Conservation (phyloP, 2,797 vertebrate genomes). For the Euthynnus affinis region DNA sequence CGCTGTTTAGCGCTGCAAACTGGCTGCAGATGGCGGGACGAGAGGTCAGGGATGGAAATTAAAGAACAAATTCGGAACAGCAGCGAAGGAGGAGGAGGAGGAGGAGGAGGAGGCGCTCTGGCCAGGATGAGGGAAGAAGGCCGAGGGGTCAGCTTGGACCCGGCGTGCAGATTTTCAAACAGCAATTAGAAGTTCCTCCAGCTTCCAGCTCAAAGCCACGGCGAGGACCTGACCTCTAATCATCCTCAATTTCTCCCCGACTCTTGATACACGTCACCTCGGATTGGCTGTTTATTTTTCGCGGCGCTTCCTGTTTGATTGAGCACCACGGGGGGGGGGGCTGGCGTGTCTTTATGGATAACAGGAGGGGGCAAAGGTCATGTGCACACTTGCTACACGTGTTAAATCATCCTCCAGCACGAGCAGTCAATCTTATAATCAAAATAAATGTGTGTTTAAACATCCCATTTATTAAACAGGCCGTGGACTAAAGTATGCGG, state of each 20-base stretch:
- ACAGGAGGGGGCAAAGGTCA: slow-evolving; percentile 57
- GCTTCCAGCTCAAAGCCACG: slow-evolving; percentile 59
- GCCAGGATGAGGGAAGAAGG: slow-evolving; percentile 25
- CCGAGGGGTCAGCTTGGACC: slow-evolving; percentile 51
- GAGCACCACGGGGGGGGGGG: slow-evolving; percentile 43
- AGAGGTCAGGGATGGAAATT: slow-evolving; percentile 79
- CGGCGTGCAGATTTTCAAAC: slow-evolving; percentile 58
- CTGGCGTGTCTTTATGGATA: slow-evolving; percentile 57
- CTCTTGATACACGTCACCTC: slow-evolving; percentile 51
- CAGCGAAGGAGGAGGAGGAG: slow-evolving; percentile 47
- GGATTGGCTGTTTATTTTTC: slow-evolving; percentile 76
- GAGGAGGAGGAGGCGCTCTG: slow-evolving; percentile 29
- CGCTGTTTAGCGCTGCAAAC: slow-evolving; percentile 60
- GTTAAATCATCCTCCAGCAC: slow-evolving; percentile 8
- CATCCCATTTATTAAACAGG: neutral
- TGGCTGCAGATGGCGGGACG: slow-evolving; percentile 70
- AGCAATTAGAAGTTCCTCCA: slow-evolving; percentile 73
- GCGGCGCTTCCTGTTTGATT: slow-evolving; percentile 74
- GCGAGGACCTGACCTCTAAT: slow-evolving; percentile 76
- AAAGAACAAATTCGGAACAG: slow-evolving; percentile 80
- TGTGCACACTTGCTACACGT: slow-evolving; percentile 52
- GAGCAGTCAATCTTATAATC: slow-evolving; percentile 12
- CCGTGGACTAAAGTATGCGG: neutral
- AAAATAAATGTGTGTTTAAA: neutral
- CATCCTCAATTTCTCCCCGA: slow-evolving; percentile 68